Conservation (phyloP, 2,888 invertebrate genomes). For the Listrodromus nycthemerus region DNA sequence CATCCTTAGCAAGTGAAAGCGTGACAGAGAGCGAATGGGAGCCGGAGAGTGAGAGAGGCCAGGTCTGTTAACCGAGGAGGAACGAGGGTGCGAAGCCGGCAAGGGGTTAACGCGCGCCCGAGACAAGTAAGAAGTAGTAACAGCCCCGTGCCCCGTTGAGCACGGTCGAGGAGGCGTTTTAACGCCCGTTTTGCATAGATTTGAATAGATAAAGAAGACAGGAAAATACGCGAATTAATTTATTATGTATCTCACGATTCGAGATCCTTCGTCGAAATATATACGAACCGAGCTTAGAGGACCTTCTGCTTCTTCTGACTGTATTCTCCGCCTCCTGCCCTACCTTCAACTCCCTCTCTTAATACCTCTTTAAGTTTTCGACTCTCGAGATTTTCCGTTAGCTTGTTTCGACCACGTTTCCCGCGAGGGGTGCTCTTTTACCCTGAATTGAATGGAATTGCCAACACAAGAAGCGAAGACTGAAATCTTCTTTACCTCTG, state of each 20-base stretch:
- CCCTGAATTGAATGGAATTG: conserved; percentile 58
- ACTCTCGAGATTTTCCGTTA: conserved; percentile 64
- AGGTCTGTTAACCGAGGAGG: conserved; percentile 50
- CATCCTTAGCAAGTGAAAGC: conserved; percentile 52
- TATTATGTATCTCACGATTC: conserved; percentile 81
- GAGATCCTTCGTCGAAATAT: conserved; percentile 59
- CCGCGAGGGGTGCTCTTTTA: conserved; percentile 27
- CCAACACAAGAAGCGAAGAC: conserved; percentile 1
- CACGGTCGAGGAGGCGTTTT: conserved; percentile 75
- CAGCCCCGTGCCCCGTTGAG: conserved; percentile 72
- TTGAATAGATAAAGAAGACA: conserved; percentile 83
- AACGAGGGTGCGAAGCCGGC: conserved; percentile 72
- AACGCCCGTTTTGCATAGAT: conserved; percentile 84
- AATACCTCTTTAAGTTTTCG: conserved; percentile 78
- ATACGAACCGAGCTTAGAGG: conserved; percentile 67
- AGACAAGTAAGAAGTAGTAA: conserved; percentile 56
- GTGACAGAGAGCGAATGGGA: conserved; percentile 39
- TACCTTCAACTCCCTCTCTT: conserved; percentile 69
- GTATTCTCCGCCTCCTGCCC: conserved; percentile 13
- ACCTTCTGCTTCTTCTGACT: conserved; percentile 51
- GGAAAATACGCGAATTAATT: conserved; percentile 83
- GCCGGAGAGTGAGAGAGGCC: conserved; percentile 37
- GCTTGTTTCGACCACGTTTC: conserved; percentile 50
- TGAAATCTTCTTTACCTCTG: not conserved
- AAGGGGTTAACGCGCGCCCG: conserved; percentile 76